These are phyloP conservation scores for Conus ventricosus DNA, from an alignment of 1,140 invertebrate genomes.

Conservation along the genomic window DNA sequence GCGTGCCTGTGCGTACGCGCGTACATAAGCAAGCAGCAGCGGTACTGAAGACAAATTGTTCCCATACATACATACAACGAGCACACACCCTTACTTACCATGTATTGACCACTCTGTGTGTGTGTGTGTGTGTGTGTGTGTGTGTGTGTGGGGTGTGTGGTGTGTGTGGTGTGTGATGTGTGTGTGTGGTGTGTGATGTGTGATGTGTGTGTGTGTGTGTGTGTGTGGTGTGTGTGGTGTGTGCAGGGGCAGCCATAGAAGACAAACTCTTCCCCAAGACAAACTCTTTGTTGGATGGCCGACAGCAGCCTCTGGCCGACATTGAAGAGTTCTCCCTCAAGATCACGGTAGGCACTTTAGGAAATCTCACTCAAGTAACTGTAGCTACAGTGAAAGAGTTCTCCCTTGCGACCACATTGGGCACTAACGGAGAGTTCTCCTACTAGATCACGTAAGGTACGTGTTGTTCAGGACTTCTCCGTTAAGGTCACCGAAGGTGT, in stretches of 20 bases:
- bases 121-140: constrained; percentile 21
- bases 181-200: constrained; percentile 40
- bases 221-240: constrained; percentile 37
- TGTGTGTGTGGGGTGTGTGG: constrained; percentile 44
- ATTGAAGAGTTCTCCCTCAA: constrained; percentile 76
- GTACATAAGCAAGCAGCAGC: not conserved
- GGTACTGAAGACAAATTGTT: too few species aligned
- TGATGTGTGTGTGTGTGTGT: constrained; percentile 24
- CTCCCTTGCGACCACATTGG: too few species aligned
- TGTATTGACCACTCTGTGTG: not conserved
- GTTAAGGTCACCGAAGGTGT: too few species aligned
- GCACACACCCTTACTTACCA: too few species aligned
- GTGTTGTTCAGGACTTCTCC: too few species aligned
- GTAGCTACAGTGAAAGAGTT: too few species aligned
- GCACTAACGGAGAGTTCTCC: too few species aligned
- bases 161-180: not conserved
- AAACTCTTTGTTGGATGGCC: constrained; percentile 75
- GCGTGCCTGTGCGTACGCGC: not conserved
- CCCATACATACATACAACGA: too few species aligned
- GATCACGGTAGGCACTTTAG: constrained; percentile 69
- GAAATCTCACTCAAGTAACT: not conserved
- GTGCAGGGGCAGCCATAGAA: constrained; percentile 54
- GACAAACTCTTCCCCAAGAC: constrained; percentile 74
- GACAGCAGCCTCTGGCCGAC: constrained; percentile 75
- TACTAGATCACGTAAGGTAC: too few species aligned